phyloP scores from a whole-genome alignment of 2,113 vertebrate species.

The Craseonycteris thonglongyai region DNA sequence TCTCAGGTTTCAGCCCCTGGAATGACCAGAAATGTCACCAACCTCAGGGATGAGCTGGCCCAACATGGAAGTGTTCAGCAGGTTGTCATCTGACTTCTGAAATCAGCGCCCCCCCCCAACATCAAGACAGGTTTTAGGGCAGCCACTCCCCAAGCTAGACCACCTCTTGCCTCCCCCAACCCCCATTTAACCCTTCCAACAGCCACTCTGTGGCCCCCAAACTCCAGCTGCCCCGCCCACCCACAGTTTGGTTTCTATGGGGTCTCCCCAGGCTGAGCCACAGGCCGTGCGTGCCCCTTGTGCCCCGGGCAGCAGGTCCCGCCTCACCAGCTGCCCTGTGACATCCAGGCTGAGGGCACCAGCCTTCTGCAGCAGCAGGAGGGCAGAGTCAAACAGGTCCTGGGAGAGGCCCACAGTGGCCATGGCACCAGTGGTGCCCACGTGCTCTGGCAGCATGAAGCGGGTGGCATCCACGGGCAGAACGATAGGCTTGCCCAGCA shows the following conservation, averaged over 20 bases:
- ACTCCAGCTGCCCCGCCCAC: neutral
- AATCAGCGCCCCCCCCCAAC: neutral
- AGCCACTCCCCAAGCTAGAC: neutral
- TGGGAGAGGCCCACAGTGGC: slow-evolving; percentile 61
- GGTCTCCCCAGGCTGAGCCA: neutral
- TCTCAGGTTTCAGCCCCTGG: neutral
- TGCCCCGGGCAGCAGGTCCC: neutral
- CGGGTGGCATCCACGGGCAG: neutral
- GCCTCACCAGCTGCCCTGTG: slow-evolving; percentile 63
- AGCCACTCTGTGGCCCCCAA: neutral
- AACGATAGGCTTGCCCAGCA: slow-evolving; percentile 64
- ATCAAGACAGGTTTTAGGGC: neutral
- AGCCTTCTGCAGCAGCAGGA: slow-evolving; percentile 64
- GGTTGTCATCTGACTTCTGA: slow-evolving; percentile 51
- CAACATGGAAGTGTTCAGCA: slow-evolving; percentile 62
- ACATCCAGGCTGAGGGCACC: slow-evolving; percentile 66
- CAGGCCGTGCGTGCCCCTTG: rapidly evolving
- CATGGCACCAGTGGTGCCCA: slow-evolving; percentile 11
- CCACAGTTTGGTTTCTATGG: neutral
- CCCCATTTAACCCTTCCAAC: neutral
- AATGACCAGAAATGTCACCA: neutral
- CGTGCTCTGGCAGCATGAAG: slow-evolving; percentile 30
- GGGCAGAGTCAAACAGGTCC: slow-evolving; percentile 47
- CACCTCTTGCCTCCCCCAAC: neutral
- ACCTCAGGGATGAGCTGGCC: slow-evolving; percentile 70